phyloP scores from a whole-genome alignment of 2,888 invertebrate species.

The Oxyteleia sp. region DNA sequence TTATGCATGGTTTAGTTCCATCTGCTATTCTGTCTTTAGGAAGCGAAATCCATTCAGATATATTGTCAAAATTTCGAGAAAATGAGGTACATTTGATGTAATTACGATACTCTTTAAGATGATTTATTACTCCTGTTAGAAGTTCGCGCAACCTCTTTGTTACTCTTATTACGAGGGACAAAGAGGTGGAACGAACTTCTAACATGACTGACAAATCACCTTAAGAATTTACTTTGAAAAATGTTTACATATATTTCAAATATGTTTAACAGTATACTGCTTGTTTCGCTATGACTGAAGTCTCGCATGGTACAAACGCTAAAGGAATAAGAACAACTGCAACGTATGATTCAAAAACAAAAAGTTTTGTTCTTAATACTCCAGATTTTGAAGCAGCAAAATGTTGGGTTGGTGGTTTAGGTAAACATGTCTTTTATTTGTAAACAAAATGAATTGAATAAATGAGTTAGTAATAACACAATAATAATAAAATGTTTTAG shows the following conservation, averaged over 20 bases:
- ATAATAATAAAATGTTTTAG: slow-evolving; percentile 34
- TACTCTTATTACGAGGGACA: too few species aligned
- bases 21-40: slow-evolving; percentile 88
- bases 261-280: slow-evolving; percentile 90
- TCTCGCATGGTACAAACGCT: slow-evolving; percentile 98
- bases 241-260: neutral
- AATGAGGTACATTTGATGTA: slow-evolving; percentile 82
- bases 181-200: too few species aligned
- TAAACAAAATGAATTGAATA: neutral
- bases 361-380: slow-evolving; percentile 95
- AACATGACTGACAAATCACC: too few species aligned
- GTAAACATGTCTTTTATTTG: slow-evolving; percentile 86
- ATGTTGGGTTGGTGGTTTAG: slow-evolving; percentile 98
- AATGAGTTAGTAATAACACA: too few species aligned
- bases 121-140: too few species aligned
- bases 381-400: slow-evolving; percentile 98
- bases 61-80: slow-evolving; percentile 82
- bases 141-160: too few species aligned
- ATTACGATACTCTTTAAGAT: too few species aligned
- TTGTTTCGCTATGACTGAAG: slow-evolving; percentile 96
- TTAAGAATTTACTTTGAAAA: slow-evolving; percentile 11
- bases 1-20: slow-evolving; percentile 88
- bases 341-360: slow-evolving; percentile 92
- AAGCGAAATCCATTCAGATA: slow-evolving; percentile 87
- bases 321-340: slow-evolving; percentile 97